phyloP scores from a whole-genome alignment of 2,113 vertebrate genomes.

The Boleophthalmus pectinirostris region DNA sequence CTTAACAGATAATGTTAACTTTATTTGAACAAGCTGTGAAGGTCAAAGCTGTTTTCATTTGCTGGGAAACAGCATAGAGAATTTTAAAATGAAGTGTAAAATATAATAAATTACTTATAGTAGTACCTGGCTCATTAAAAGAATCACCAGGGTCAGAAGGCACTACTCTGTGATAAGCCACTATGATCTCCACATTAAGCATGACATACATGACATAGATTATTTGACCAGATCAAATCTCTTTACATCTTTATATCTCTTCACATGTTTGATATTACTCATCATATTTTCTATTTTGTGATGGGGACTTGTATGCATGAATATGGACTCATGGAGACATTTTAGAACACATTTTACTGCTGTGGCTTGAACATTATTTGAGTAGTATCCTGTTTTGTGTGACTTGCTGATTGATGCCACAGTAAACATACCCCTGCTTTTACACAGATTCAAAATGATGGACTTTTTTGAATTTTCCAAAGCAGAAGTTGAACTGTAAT shows the following conservation, averaged over 20 bases:
- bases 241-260: no score
- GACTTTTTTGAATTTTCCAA: neutral
- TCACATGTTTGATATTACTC: neutral
- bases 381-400: neutral
- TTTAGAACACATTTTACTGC: neutral
- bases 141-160: no score
- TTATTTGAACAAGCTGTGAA: neutral
- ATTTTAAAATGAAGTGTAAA: neutral
- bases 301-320: neutral
- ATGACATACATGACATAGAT: no score
- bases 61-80: neutral
- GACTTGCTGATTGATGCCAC: neutral
- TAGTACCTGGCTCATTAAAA: neutral
- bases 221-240: neutral
- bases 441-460: neutral
- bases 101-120: neutral
- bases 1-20: neutral
- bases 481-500: neutral
- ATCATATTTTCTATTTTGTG: neutral
- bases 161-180: no score
- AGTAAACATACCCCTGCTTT: neutral
- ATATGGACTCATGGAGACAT: neutral
- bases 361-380: neutral
- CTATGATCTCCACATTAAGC: no score
- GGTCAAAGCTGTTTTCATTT: neutral